A percentile compares a stretch with the other conserved stretches of the same genome.
phyloP scores from a whole-genome alignment of 2,113 vertebrate species.

The Plotosus lineatus region DNA sequence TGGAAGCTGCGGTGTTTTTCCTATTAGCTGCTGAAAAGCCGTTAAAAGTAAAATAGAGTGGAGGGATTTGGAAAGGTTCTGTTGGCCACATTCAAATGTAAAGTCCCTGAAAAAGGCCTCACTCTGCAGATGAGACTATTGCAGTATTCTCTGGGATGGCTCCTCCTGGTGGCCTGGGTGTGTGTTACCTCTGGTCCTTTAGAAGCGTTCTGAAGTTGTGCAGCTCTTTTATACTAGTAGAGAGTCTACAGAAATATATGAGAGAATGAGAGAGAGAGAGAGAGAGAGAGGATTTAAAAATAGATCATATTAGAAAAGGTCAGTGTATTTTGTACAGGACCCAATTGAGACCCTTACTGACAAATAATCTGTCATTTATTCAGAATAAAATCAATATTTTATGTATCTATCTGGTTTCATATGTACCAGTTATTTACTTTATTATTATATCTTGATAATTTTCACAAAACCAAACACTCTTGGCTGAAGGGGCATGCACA shows the following conservation, averaged over 20 bases:
- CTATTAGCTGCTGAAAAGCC: neutral
- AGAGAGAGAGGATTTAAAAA: neutral
- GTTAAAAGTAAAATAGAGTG: neutral
- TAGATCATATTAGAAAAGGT: neutral
- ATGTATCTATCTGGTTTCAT: neutral
- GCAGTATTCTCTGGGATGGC: slow-evolving; percentile 57
- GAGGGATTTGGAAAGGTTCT: slow-evolving; percentile 4
- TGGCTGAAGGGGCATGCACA: too few relatives aligned
- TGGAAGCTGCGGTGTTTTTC: neutral
- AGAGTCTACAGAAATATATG: slow-evolving; percentile 79
- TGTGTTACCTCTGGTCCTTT: slow-evolving; percentile 86
- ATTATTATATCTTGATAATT: neutral
- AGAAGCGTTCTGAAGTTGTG: slow-evolving; percentile 88
- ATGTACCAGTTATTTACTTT: neutral
- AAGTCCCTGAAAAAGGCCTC: slow-evolving; percentile 68
- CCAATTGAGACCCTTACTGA: neutral
- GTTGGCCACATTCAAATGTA: slow-evolving; percentile 50
- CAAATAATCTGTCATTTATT: neutral
- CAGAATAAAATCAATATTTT: neutral
- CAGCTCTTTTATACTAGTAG: slow-evolving; percentile 90
- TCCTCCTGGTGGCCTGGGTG: slow-evolving; percentile 52
- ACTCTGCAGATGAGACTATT: slow-evolving; percentile 63
- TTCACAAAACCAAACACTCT: neutral
- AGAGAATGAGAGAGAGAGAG: neutral
- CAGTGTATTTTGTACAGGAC: neutral